phyloP scores from a whole-genome alignment of 2,888 invertebrate genomes.

The Danaus chrysippus region DNA sequence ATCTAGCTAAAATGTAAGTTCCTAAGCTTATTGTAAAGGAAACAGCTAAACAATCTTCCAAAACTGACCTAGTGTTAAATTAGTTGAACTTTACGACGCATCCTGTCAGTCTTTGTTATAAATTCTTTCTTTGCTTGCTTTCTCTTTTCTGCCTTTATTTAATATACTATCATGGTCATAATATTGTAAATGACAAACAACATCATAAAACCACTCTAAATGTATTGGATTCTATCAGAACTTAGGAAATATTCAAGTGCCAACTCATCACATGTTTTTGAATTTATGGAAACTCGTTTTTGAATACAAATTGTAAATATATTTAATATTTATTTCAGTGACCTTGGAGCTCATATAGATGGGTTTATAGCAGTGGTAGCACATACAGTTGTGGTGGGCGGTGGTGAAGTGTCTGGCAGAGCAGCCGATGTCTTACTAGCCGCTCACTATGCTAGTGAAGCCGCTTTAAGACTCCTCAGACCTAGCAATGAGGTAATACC shows the following conservation, averaged over 20 bases:
- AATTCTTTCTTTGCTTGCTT: too few relatives aligned
- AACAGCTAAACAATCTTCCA: too few relatives aligned
- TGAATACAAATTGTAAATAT: slow-evolving; percentile 6
- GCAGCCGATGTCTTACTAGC: slow-evolving; percentile 97
- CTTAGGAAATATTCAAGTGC: too few relatives aligned
- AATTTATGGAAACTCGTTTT: not conserved
- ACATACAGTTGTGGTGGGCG: slow-evolving; percentile 95
- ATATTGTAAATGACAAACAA: too few relatives aligned
- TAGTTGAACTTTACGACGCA: too few relatives aligned
- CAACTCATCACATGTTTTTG: too few relatives aligned
- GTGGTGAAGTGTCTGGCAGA: slow-evolving; percentile 87
- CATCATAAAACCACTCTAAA: too few relatives aligned
- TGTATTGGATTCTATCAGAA: too few relatives aligned
- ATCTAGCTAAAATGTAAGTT: slow-evolving; percentile 97
- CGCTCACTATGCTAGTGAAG: slow-evolving; percentile 97
- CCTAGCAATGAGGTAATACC: slow-evolving; percentile 89
- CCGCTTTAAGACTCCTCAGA: slow-evolving; percentile 94
- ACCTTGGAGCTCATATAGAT: slow-evolving; percentile 98
- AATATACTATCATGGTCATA: too few relatives aligned
- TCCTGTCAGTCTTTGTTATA: too few relatives aligned
- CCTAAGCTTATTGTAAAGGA: not conserved
- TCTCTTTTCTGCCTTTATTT: too few relatives aligned
- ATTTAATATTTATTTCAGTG: slow-evolving; percentile 78
- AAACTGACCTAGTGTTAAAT: too few relatives aligned
- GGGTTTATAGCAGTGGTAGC: slow-evolving; percentile 99